Percentiles rank a stretch among this genome's conserved stretches.
Evolutionary conservation across 1,140 invertebrate genomes (phyloP).

Genomic region (Drosophila triauraria): DNA sequence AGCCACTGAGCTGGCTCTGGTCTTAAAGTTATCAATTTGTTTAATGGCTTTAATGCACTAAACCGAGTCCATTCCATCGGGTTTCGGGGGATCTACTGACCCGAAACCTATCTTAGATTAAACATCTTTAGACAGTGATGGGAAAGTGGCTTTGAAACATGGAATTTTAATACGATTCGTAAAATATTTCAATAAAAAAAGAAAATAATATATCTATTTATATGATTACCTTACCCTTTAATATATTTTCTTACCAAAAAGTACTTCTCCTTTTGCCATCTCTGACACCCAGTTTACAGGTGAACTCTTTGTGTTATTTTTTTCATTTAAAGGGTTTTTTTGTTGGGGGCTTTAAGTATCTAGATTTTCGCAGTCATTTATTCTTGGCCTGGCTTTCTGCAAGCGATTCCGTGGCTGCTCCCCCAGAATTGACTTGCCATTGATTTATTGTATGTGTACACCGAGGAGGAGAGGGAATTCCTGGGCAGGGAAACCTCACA

Average conservation of each 20-base stretch:
- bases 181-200: no score
- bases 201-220: neutral
- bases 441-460: conserved; percentile 58
- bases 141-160: no score
- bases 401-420: conserved; percentile 26
- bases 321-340: conserved; percentile 13
- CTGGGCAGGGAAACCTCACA: neutral
- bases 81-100: neutral
- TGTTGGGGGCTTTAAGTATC: conserved; percentile 36
- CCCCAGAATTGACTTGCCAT: conserved; percentile 67
- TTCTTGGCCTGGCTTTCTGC: conserved; percentile 39
- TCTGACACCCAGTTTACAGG: neutral
- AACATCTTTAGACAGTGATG: neutral
- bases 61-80: neutral
- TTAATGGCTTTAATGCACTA: conserved; percentile 39
- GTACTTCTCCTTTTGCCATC: neutral
- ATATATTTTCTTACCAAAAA: no score
- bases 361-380: conserved; percentile 68
- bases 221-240: neutral
- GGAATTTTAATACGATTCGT: no score
- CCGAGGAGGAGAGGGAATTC: neutral
- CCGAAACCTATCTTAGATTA: no score
- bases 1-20: conserved; percentile 13
- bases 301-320: conserved; percentile 7
- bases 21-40: conserved; percentile 34